Percentiles rank a stretch among this genome's conserved stretches.
These are phyloP conservation scores for Myoxocephalus aenaeus DNA, from an alignment of 2,797 vertebrate species.

Conservation along the genomic window DNA sequence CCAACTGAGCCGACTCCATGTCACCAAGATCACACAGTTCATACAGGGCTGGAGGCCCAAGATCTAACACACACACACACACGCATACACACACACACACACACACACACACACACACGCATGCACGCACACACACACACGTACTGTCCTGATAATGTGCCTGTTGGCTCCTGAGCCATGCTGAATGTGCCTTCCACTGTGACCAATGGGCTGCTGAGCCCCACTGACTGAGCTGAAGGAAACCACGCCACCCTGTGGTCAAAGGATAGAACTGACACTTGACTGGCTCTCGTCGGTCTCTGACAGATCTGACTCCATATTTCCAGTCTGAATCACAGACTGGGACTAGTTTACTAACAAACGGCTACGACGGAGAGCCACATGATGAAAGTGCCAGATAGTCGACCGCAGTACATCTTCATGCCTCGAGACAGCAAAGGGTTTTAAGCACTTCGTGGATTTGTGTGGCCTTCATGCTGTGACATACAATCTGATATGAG, in stretches of 20 bases:
- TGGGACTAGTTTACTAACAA: conserved; percentile 85
- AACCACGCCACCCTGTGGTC: conserved; percentile 66
- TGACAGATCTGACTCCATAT: conserved; percentile 40
- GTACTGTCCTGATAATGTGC: conserved; percentile 66
- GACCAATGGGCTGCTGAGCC: conserved; percentile 68
- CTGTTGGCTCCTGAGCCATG: conserved; percentile 74
- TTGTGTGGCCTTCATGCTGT: not conserved
- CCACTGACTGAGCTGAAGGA: conserved; percentile 49
- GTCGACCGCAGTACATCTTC: conserved; percentile 11
- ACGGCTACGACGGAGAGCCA: conserved; percentile 34
- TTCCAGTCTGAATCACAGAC: conserved; percentile 66
- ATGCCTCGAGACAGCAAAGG: not conserved
- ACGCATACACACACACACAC: conserved; percentile 24
- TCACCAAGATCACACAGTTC: conserved; percentile 99
- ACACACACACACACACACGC: conserved; percentile 29
- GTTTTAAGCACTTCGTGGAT: conserved; percentile 6
- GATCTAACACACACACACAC: conserved; percentile 73
- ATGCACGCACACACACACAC: conserved; percentile 22
- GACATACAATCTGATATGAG: not conserved
- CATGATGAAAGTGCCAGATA: conserved; percentile 7
- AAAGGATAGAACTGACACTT: conserved; percentile 54
- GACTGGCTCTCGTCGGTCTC: not conserved
- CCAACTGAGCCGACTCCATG: conserved; percentile 95
- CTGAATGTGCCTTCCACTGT: conserved; percentile 82
- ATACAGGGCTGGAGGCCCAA: conserved; percentile 99